A percentile compares a stretch with the other conserved stretches of the same genome.
Evolutionary conservation across 2,888 invertebrate species (phyloP).

Genomic region (Hyppa rectilinea): DNA sequence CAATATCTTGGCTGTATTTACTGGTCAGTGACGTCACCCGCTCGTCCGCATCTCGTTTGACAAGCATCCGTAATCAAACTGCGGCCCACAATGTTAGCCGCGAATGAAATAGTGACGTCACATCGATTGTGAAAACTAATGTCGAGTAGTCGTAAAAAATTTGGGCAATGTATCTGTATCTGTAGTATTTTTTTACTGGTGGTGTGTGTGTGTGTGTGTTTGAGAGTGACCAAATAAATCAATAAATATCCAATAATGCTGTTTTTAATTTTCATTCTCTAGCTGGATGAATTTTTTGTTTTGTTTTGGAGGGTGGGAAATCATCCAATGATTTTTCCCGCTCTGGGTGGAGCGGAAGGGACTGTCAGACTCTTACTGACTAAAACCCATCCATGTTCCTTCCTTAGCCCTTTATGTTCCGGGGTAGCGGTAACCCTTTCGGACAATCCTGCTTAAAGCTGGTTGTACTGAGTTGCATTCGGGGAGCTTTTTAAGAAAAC

Average conservation of each 20-base stretch:
- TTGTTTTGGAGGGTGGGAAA: too few species aligned
- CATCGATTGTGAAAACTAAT: conserved; percentile 56
- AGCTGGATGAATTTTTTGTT: too few species aligned
- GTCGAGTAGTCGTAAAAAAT: conserved; percentile 44
- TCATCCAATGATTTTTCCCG: too few species aligned
- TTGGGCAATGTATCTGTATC: too few species aligned
- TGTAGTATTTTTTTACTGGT: too few species aligned
- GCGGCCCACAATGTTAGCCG: conserved; percentile 39
- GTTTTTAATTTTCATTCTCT: not conserved
- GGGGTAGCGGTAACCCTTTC: too few species aligned
- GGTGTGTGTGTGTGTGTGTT: conserved; percentile 1
- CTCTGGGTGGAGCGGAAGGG: too few species aligned
- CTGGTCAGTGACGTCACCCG: conserved; percentile 53
- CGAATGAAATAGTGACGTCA: conserved; percentile 58
- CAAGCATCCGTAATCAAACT: conserved; percentile 61
- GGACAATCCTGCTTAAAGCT: too few species aligned
- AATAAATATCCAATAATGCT: not conserved
- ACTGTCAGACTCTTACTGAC: too few species aligned
- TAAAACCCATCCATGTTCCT: too few species aligned
- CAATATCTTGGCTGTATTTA: conserved; percentile 66
- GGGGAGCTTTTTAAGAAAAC: not conserved
- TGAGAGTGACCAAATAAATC: not conserved
- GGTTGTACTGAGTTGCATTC: not conserved
- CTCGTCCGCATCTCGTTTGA: conserved; percentile 54
- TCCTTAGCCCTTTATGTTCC: too few species aligned